A percentile compares a stretch with the other conserved stretches of the same genome.
phyloP scores from a whole-genome alignment of 2,888 invertebrate species.

The Tortrix viridana region DNA sequence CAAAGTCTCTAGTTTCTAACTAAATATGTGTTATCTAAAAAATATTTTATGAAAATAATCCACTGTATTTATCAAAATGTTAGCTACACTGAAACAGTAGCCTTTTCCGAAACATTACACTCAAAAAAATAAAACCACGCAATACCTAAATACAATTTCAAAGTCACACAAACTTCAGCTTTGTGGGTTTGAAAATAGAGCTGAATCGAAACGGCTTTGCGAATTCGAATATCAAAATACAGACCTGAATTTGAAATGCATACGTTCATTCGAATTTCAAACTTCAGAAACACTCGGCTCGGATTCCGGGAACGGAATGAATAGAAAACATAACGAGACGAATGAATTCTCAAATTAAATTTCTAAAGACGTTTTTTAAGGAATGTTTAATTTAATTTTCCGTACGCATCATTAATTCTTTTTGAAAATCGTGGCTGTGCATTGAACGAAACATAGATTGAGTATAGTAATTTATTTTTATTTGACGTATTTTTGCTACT shows the following conservation, averaged over 20 bases:
- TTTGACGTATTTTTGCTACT: no score
- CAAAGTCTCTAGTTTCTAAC: no score
- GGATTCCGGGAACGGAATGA: slow-evolving; percentile 19
- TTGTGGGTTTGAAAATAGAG: not conserved
- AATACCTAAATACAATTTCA: not conserved
- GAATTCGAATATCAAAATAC: slow-evolving; percentile 13
- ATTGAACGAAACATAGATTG: no score
- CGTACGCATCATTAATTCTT: no score
- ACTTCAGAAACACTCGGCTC: slow-evolving; percentile 25
- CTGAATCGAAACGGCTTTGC: not conserved
- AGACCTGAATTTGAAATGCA: slow-evolving; percentile 30
- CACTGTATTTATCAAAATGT: no score
- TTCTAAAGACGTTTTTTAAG: slow-evolving; percentile 5
- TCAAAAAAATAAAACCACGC: not conserved
- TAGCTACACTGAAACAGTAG: not conserved
- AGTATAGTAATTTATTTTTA: no score
- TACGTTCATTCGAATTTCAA: slow-evolving; percentile 34
- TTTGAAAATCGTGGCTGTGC: no score
- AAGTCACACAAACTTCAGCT: not conserved
- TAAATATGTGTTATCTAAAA: no score
- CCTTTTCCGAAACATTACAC: not conserved
- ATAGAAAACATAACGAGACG: slow-evolving; percentile 23
- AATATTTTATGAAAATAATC: no score
- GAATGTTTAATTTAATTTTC: not conserved
- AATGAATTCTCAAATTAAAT: slow-evolving; percentile 34